A percentile compares a stretch with the other conserved stretches of the same genome.
Evolutionary conservation across 2,888 invertebrate genomes (phyloP).

Genomic region (Macaria notata): DNA sequence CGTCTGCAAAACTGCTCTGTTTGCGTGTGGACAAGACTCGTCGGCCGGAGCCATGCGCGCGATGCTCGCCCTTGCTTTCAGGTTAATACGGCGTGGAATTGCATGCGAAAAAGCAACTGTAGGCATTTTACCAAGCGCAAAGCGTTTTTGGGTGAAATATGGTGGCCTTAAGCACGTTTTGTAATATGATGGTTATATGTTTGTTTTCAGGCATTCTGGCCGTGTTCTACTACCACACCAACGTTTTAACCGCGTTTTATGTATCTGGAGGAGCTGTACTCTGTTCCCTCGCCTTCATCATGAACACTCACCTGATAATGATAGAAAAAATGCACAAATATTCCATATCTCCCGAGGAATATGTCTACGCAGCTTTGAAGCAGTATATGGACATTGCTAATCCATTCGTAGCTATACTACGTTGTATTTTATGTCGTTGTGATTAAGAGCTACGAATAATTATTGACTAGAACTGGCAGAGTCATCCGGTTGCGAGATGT

Average conservation of each 20-base stretch:
- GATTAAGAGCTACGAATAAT: too few relatives aligned
- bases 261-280: slow-evolving; percentile 93
- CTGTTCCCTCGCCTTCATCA: slow-evolving; percentile 94
- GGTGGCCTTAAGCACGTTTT: not conserved
- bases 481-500: too few relatives aligned
- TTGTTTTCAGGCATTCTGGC: slow-evolving; percentile 70
- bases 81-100: too few relatives aligned
- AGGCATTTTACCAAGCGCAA: too few relatives aligned
- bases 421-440: not conserved
- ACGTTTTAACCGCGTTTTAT: slow-evolving; percentile 87
- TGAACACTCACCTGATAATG: slow-evolving; percentile 95
- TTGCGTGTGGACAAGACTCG: too few relatives aligned
- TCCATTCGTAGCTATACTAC: slow-evolving; percentile 92
- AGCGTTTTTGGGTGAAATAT: too few relatives aligned
- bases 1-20: too few relatives aligned
- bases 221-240: slow-evolving; percentile 84
- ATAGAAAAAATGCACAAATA: slow-evolving; percentile 93
- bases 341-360: slow-evolving; percentile 95
- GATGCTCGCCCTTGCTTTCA: too few relatives aligned
- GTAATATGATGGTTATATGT: not conserved
- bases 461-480: too few relatives aligned
- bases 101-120: too few relatives aligned
- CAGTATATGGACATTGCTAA: slow-evolving; percentile 95
- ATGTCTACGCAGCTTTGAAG: slow-evolving; percentile 95
- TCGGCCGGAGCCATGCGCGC: too few relatives aligned